A percentile compares a stretch with the other conserved stretches of the same genome.
Conservation (phyloP, 2,888 invertebrate species). For the Pollenia amentaria region DNA sequence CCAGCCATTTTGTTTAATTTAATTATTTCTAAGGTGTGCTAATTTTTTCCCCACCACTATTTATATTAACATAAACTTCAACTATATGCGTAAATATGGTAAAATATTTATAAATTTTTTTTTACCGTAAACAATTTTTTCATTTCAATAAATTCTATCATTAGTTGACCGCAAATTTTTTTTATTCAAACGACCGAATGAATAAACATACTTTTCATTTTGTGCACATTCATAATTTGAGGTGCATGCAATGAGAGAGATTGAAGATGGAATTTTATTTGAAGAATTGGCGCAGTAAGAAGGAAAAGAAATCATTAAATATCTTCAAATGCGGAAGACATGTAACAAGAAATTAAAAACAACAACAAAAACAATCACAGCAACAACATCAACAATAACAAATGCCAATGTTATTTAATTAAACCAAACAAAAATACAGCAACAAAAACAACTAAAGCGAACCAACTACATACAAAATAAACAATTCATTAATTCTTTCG, state of each 20-base stretch:
- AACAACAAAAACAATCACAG: constrained; percentile 21
- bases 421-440: constrained; percentile 54
- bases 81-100: background rate
- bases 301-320: constrained; percentile 53
- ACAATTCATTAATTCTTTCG: constrained; percentile 57
- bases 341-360: constrained; percentile 46
- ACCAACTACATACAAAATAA: constrained; percentile 33
- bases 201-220: background rate
- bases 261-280: constrained; percentile 7
- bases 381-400: constrained; percentile 36
- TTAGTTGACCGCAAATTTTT: constrained; percentile 62
- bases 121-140: constrained; percentile 41
- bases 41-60: background rate
- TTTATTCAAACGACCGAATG: background rate
- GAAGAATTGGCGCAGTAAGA: constrained; percentile 13
- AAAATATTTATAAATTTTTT: background rate
- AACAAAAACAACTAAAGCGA: background rate
- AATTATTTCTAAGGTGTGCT: background rate
- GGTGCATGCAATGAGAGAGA: background rate
- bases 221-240: constrained; percentile 32
- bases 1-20: too few relatives aligned
- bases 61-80: background rate
- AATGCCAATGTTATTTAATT: constrained; percentile 68
- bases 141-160: constrained; percentile 59
- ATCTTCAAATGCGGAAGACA: constrained; percentile 67